Conservation (phyloP, 2,888 invertebrate species). For the Meteorus colon region DNA sequence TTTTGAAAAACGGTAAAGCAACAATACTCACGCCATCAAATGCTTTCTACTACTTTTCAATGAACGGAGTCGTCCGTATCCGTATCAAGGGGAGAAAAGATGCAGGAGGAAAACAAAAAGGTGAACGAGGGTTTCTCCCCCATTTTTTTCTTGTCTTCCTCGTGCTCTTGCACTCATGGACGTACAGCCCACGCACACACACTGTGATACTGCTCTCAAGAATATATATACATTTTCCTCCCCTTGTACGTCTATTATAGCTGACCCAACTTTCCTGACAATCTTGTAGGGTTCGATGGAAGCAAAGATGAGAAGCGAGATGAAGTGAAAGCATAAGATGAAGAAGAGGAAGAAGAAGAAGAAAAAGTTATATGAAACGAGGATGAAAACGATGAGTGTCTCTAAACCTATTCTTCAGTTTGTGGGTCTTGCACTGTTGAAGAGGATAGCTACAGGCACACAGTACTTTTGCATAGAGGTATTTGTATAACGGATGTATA, state of each 20-base stretch:
- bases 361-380: not conserved
- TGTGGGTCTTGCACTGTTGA: not conserved
- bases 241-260: slow-evolving; percentile 30
- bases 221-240: slow-evolving; percentile 25
- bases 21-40: slow-evolving; percentile 47
- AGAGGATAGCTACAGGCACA: not conserved
- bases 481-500: not conserved
- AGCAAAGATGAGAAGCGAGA: slow-evolving; percentile 19
- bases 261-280: slow-evolving; percentile 41
- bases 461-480: not conserved
- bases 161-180: not conserved
- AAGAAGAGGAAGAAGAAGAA: not conserved
- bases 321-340: slow-evolving; percentile 11
- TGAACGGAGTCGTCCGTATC: slow-evolving; percentile 38
- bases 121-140: slow-evolving; percentile 6
- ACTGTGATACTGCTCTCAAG: slow-evolving; percentile 11
- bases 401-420: not conserved
- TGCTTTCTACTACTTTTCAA: slow-evolving; percentile 49
- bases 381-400: slow-evolving; percentile 6
- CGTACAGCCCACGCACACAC: not conserved
- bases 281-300: slow-evolving; percentile 30
- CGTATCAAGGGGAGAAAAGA: slow-evolving; percentile 25
- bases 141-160: not conserved
- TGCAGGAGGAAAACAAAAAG: slow-evolving; percentile 16
- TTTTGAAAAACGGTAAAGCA: slow-evolving; percentile 42